These are phyloP conservation scores for Epistrophe grossulariae DNA, from an alignment of 2,888 invertebrate genomes.

Conservation along the genomic window DNA sequence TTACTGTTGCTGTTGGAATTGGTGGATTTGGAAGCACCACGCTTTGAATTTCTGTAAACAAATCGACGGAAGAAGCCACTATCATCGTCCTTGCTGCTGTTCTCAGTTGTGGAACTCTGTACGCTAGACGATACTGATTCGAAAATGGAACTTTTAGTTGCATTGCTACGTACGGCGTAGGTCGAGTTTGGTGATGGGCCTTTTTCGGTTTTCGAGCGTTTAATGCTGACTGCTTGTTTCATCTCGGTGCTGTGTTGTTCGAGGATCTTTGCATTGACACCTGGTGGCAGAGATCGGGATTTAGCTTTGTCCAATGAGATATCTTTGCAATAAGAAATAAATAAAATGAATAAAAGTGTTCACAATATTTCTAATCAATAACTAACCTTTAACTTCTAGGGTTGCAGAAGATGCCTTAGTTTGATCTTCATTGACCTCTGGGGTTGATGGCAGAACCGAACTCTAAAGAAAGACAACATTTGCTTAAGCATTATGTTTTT, in stretches of 20 bases:
- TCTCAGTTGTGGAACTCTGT: slow-evolving; percentile 77
- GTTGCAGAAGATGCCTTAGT: slow-evolving; percentile 87
- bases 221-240: slow-evolving; percentile 65
- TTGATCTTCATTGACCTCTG: slow-evolving; percentile 91
- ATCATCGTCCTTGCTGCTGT: slow-evolving; percentile 83
- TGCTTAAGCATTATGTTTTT: slow-evolving; percentile 49
- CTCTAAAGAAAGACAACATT: slow-evolving; percentile 77
- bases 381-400: slow-evolving; percentile 83
- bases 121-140: slow-evolving; percentile 49
- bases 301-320: slow-evolving; percentile 79
- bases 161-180: slow-evolving; percentile 58
- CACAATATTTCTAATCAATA: background rate
- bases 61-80: slow-evolving; percentile 88
- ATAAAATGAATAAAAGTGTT: background rate
- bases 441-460: slow-evolving; percentile 88
- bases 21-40: slow-evolving; percentile 86
- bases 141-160: slow-evolving; percentile 61
- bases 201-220: slow-evolving; percentile 77
- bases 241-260: slow-evolving; percentile 77
- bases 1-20: slow-evolving; percentile 77
- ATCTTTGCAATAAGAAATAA: slow-evolving; percentile 60
- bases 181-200: slow-evolving; percentile 59
- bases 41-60: slow-evolving; percentile 88
- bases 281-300: slow-evolving; percentile 82
- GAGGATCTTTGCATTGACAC: slow-evolving; percentile 79